These are phyloP conservation scores for Momotus momota DNA, from an alignment of 2,797 vertebrate species.

Conservation along the genomic window DNA sequence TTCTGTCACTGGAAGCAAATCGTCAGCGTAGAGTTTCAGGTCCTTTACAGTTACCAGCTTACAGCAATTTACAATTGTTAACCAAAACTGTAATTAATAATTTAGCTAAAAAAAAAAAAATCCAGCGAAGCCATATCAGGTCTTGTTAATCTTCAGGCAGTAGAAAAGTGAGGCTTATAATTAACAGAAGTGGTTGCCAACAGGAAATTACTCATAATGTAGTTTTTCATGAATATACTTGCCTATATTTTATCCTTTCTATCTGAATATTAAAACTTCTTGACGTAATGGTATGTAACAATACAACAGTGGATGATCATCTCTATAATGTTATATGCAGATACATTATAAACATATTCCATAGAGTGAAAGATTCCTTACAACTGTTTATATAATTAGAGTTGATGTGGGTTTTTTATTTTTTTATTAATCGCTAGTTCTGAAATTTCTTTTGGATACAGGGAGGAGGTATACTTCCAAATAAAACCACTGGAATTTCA, in stretches of 20 bases:
- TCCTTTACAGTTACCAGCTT: background rate
- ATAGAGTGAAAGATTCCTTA: background rate
- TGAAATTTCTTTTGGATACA: background rate
- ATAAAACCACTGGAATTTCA: background rate
- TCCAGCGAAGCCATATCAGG: background rate
- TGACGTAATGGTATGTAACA: background rate
- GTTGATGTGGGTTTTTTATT: background rate
- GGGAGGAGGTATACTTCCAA: background rate
- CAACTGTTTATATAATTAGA: background rate
- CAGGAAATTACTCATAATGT: conserved; percentile 50
- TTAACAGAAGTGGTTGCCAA: conserved; percentile 14
- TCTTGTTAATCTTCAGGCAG: conserved; percentile 6
- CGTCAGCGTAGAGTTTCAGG: background rate
- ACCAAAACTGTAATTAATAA: background rate
- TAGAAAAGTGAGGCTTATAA: background rate
- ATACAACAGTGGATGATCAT: background rate
- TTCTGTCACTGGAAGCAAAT: background rate
- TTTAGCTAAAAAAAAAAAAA: conserved; percentile 10
- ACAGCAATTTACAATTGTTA: background rate
- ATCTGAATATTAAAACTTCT: background rate
- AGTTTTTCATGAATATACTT: background rate
- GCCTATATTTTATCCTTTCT: background rate
- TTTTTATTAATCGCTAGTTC: background rate
- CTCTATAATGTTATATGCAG: background rate
- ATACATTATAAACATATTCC: background rate